Evolutionary conservation across 1,140 invertebrate species (phyloP), one percentile per base, ranked within the genome.

Genomic region (Druon quercuslanigerum): DNA sequence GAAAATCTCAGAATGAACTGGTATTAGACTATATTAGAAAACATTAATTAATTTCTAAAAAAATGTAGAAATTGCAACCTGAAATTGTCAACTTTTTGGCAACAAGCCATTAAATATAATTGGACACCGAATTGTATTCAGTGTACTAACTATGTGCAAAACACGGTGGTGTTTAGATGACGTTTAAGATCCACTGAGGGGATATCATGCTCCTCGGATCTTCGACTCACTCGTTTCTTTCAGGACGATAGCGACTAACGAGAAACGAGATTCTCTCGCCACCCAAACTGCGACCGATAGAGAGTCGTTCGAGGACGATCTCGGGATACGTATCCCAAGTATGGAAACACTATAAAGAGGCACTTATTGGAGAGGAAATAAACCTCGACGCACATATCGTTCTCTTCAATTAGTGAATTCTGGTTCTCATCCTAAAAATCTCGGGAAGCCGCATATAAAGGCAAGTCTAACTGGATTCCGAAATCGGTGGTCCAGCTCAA

Each of bases 261-360:
- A 87, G 85, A 86, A 87, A 83, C 80, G 84, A 87, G 86, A 87
- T 86, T 85, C 81, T 76, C 74, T 77, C 74, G 84, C 86, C 86
- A 86, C 86, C 86, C 86, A 86, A 86, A 80, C 72, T 80, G 79
- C 75, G 79, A 77, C 75, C 60, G 75, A 80, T 75, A 73, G 54
- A 66, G 25, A 66, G 60, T 66, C 60, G 60, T 66, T 66, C 60
- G 60, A 66, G 60, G 60, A 66, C 60, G 60, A 66, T 66, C 60
- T 66, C 25, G 60, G 60, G 13, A 66, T 66, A 66, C 14, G 20
- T 66, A 51, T 70, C 54, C 71, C 9, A 11, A 19, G 75, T 73
- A 75, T 77, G 75, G 60, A 80, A 80, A 80, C 57, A 66, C 60
- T 66, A 71, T 80, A 73, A 75, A 77, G 66, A 74, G 70, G 72